phyloP scores from a whole-genome alignment of 2,888 invertebrate species.

The Stratiomys singularior region DNA sequence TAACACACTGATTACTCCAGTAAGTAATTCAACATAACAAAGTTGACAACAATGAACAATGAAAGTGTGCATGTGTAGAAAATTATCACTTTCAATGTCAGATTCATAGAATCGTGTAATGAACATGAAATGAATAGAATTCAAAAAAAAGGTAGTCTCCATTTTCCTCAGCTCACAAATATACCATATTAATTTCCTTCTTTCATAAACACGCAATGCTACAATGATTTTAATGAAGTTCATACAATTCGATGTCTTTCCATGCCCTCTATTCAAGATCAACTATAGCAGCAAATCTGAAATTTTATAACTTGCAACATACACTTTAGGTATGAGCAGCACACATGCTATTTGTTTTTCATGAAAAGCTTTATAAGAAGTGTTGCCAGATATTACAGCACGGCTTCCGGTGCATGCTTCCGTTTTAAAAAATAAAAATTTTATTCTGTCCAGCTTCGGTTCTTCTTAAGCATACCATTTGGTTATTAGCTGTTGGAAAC shows the following conservation, averaged over 20 bases:
- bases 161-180: not conserved
- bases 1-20: not conserved
- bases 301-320: conserved; percentile 5
- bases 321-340: not conserved
- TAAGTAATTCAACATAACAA: not conserved
- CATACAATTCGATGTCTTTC: conserved; percentile 14
- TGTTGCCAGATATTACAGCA: too few relatives aligned
- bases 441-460: too few relatives aligned
- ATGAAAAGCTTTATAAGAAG: not conserved
- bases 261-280: conserved; percentile 19
- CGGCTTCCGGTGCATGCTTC: too few relatives aligned
- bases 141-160: not conserved
- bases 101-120: conserved; percentile 33
- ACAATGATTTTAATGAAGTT: conserved; percentile 10
- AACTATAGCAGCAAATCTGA: not conserved
- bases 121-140: not conserved
- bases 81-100: conserved; percentile 52
- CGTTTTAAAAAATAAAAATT: too few relatives aligned
- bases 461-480: too few relatives aligned
- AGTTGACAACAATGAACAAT: conserved; percentile 43
- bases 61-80: conserved; percentile 39
- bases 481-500: too few relatives aligned
- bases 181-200: not conserved
- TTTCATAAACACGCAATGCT: conserved; percentile 14
- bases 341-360: not conserved